Base-by-base conservation (phyloP, 2,797 vertebrate genomes). In the Propithecus perrieri region DNA sequence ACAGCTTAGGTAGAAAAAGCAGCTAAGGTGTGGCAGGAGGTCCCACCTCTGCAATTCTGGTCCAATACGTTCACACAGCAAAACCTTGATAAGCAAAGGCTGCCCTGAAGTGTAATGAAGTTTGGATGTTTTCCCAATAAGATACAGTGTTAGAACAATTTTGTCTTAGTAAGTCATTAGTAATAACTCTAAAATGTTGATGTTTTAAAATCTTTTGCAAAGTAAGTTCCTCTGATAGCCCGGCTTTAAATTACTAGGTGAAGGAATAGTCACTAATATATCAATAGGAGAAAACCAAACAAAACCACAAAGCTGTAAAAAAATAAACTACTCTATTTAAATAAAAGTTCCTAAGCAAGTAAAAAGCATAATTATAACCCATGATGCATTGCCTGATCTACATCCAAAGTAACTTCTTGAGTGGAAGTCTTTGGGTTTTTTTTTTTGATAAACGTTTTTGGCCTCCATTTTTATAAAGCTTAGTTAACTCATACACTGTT, bases 201-300 rank as follows among this genome's bases (percentile, higher is more conserved):
- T 35, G 5, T 55, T 72, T 86, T 76, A 91, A 97, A 96, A 71
- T 75, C 22, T 46, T 79, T 71, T 94, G 5, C 13, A 81, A 72
- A 74, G 28, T 46, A 84, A 43, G 3, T 78, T 85, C 67, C 92
- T 84, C 26, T 30, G 15, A 22, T 33, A 81, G 30, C 38, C 43
- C 50, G 11, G 15, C 43, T 95, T 96, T 75, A 85, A 95, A 88
- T 88, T 41, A 80, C 1, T 41, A 63, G 24, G 7, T 89, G 63
- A 90, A 61, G 0, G 35, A 83, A 57, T 28, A 63, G 33, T 75
- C 20, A 78, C 24, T 71, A 33, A 48, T 55, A 12, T 18, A 61
- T 84, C 7, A 72, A 57, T n/a, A 10, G 14, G 20, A 87, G 80
- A 83, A 85, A 96, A 79, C 1, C 53, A 33, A 93, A 85, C 8